A percentile compares a stretch with the other conserved stretches of the same genome.
phyloP scores from a whole-genome alignment of 1,140 invertebrate species.

The Eriocheir sinensis region DNA sequence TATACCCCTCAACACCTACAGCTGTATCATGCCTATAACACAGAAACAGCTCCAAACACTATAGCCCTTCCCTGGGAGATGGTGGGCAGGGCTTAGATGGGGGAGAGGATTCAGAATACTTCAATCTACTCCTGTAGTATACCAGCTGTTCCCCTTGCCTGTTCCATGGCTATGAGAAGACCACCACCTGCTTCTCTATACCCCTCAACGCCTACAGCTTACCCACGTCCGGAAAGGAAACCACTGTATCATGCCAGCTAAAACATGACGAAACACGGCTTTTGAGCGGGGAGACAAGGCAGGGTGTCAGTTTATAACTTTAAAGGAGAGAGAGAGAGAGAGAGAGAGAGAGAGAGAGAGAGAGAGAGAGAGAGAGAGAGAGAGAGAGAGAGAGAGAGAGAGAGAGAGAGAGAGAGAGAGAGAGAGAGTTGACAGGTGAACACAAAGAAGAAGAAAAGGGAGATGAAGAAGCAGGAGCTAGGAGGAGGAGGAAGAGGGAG shows the following conservation, averaged over 20 bases:
- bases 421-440: not conserved
- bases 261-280: not conserved
- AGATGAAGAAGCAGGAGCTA: not conserved
- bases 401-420: not conserved
- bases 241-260: not conserved
- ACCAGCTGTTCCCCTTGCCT: not conserved
- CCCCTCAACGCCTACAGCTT: not conserved
- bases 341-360: not conserved
- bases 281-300: not conserved
- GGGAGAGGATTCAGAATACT: not conserved
- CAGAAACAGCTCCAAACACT: too few relatives aligned
- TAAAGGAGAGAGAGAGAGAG: not conserved
- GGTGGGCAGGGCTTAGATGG: too few relatives aligned
- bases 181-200: too few relatives aligned
- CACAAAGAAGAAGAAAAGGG: not conserved
- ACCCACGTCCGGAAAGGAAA: not conserved
- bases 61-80: too few relatives aligned
- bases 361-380: not conserved
- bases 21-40: too few relatives aligned
- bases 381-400: not conserved
- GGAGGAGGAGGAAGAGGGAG: not conserved
- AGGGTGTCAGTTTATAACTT: too few relatives aligned
- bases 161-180: not conserved
- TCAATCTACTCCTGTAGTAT: not conserved
- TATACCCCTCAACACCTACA: too few relatives aligned